Evolutionary conservation across 2,113 vertebrate genomes (phyloP).

Genomic region (Neogobius melanostomus): DNA sequence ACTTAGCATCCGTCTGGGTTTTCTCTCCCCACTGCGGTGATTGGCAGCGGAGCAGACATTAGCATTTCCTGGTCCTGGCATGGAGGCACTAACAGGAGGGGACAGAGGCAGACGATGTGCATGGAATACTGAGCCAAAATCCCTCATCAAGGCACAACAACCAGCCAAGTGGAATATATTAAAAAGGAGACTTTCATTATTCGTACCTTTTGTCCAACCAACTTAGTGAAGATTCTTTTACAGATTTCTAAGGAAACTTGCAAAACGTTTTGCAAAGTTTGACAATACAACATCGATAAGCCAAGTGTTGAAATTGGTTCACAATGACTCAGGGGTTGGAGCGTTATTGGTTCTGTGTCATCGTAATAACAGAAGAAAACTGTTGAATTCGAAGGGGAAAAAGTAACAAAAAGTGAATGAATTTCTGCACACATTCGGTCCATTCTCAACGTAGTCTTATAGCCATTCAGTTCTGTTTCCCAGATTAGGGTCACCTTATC

Average conservation of each 20-base stretch:
- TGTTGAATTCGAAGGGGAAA: too few relatives aligned
- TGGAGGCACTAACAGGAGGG: constrained; percentile 62
- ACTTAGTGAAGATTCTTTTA: neutral
- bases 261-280: too few relatives aligned
- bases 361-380: too few relatives aligned
- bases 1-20: constrained; percentile 66
- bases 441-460: too few relatives aligned
- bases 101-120: constrained; percentile 49
- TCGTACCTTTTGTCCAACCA: neutral
- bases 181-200: neutral
- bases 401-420: too few relatives aligned
- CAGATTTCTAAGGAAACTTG: neutral
- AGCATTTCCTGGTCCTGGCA: constrained; percentile 74
- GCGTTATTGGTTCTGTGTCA: too few relatives aligned
- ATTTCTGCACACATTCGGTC: too few relatives aligned
- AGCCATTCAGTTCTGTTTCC: constrained; percentile 2
- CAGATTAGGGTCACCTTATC: constrained; percentile 19
- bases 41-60: constrained; percentile 72
- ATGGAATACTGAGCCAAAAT: constrained; percentile 54
- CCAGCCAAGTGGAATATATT: neutral
- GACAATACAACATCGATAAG: too few relatives aligned
- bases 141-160: constrained; percentile 25
- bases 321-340: too few relatives aligned
- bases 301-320: too few relatives aligned
- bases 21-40: constrained; percentile 55